phyloP scores from a whole-genome alignment of 2,888 invertebrate genomes.

The Limenitis camilla region DNA sequence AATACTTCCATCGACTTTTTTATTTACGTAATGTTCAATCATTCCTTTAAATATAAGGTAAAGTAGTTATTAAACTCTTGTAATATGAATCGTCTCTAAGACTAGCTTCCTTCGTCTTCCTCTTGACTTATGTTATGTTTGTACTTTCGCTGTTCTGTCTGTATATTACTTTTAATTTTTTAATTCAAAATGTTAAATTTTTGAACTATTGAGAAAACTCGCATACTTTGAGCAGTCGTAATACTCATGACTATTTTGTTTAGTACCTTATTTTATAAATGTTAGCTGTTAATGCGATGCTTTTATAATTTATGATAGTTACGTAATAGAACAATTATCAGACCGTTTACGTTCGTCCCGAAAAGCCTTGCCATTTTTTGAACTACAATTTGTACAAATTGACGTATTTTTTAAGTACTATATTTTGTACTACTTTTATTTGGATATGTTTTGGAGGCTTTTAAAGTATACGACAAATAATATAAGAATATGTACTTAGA shows the following conservation, averaged over 20 bases:
- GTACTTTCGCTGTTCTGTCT: neutral
- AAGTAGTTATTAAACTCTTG: neutral
- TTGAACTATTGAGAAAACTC: too few species aligned
- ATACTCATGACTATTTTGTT: slow-evolving; percentile 27
- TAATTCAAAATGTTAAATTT: neutral
- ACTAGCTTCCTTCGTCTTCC: slow-evolving; percentile 21
- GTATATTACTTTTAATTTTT: neutral
- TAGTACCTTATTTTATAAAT: slow-evolving; percentile 22
- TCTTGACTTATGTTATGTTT: neutral
- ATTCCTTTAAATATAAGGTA: neutral
- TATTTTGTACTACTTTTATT: slow-evolving; percentile 47
- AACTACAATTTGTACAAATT: slow-evolving; percentile 47
- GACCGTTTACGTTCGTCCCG: slow-evolving; percentile 2
- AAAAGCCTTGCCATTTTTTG: slow-evolving; percentile 5
- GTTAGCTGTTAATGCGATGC: slow-evolving; percentile 22
- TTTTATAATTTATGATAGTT: slow-evolving; percentile 22
- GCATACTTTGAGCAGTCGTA: too few species aligned
- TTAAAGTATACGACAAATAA: slow-evolving; percentile 70
- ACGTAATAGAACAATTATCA: slow-evolving; percentile 15
- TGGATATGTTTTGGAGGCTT: slow-evolving; percentile 69
- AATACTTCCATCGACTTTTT: too few species aligned
- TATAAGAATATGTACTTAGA: slow-evolving; percentile 72
- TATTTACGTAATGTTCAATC: neutral
- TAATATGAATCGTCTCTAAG: slow-evolving; percentile 9
- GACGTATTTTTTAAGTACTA: slow-evolving; percentile 48